Evolutionary conservation across 2,113 vertebrate genomes (phyloP).

Genomic region (Passerina amoena): DNA sequence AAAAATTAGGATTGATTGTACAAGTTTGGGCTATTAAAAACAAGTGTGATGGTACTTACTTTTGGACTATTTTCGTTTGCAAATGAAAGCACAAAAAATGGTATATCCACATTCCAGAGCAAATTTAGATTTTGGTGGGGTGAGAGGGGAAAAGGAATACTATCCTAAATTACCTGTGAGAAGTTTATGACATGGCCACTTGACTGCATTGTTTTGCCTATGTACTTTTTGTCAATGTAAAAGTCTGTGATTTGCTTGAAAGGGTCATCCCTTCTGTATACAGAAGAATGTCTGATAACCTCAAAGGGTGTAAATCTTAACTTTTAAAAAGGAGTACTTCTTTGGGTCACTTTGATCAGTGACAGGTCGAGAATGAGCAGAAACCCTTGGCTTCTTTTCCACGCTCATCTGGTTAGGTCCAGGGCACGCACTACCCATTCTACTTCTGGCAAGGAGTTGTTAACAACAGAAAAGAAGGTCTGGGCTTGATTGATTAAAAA

Average conservation of each 20-base stretch:
- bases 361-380: conserved; percentile 88
- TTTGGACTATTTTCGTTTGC: not conserved
- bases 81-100: not conserved
- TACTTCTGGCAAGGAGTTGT: conserved; percentile 56
- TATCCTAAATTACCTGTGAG: conserved; percentile 48
- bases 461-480: conserved; percentile 56
- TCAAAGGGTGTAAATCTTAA: conserved; percentile 71
- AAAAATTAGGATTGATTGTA: conserved; percentile 6
- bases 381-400: conserved; percentile 73
- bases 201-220: conserved; percentile 44
- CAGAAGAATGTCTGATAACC: conserved; percentile 73
- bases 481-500: conserved; percentile 59
- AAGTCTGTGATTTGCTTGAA: conserved; percentile 54
- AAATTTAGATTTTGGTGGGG: conserved; percentile 11
- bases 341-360: conserved; percentile 87
- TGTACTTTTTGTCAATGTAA: conserved; percentile 30
- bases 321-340: conserved; percentile 80
- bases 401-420: conserved; percentile 58
- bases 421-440: conserved; percentile 51
- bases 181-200: conserved; percentile 48
- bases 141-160: not conserved
- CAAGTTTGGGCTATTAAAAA: not conserved
- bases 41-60: not conserved
- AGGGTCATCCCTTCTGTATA: conserved; percentile 49
- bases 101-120: not conserved